Conservation (phyloP, 2,888 invertebrate species). For the Perithous albicinctus region DNA sequence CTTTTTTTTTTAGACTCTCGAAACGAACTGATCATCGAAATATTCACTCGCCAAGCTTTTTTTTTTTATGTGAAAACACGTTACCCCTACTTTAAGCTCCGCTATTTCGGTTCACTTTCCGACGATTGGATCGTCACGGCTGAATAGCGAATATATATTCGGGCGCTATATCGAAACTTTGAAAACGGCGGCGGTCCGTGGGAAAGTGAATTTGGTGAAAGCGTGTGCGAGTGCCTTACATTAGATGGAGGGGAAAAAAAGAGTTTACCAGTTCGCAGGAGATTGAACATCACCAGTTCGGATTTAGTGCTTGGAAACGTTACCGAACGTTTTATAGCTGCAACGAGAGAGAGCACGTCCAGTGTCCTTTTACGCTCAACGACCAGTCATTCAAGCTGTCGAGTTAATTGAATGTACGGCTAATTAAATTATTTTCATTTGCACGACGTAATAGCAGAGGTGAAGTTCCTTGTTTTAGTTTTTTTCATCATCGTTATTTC, state of each 20-base stretch:
- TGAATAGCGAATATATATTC: conserved; percentile 25
- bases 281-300: conserved; percentile 38
- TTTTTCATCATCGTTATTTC: background rate
- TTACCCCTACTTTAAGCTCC: background rate
- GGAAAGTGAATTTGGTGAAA: conserved; percentile 22
- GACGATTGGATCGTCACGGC: conserved; percentile 2
- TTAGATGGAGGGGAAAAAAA: conserved; percentile 7
- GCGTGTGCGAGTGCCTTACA: background rate
- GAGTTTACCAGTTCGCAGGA: conserved; percentile 30
- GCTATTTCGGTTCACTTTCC: conserved; percentile 24
- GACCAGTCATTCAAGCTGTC: conserved; percentile 10
- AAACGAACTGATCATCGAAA: background rate
- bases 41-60: background rate
- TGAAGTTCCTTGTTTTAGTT: background rate
- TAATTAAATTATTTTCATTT: conserved; percentile 26
- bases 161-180: conserved; percentile 16
- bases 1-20: background rate
- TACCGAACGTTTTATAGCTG: conserved; percentile 13
- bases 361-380: conserved; percentile 17
- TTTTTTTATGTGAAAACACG: conserved; percentile 17
- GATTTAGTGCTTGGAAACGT: conserved; percentile 27
- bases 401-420: conserved; percentile 1
- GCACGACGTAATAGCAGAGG: background rate
- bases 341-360: background rate
- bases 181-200: background rate